Base-by-base conservation (phyloP, 2,888 invertebrate genomes). In the Drosophila demipolita region DNA sequence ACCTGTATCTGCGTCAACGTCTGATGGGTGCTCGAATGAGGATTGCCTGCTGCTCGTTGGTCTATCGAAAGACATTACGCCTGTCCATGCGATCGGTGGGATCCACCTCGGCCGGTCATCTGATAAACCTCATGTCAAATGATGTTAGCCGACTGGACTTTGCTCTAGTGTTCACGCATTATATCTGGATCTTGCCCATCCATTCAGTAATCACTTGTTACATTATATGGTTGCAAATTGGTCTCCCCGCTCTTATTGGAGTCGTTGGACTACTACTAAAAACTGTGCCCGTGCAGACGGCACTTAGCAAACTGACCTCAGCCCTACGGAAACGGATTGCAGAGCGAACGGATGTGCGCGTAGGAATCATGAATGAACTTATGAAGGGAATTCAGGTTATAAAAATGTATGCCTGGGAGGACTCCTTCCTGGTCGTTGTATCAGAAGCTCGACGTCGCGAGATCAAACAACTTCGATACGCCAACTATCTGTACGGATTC, bases 381-480 rank as follows among this genome's bases (percentile, higher is more conserved):
- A 96, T 99, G 77, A 95, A 95, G 65, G 99, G 98, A 58, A 98
- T 99, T 94, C 96, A 98, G 94, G 97, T 98, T 3, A 97, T 99
- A 80, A 99, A 99, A 94, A 98, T 99, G 98, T 99, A 98, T 91
- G 97, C 98, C 4, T 99, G 99, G 97, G 99, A 99, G 92, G 96
- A 96, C 80, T 97, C 98, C 0, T 98, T 99, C 91, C 96, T 96
- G 71, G 94, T 96, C 74, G 95, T 98, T 17, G 96, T 99, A 2
- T 95, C 95, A 9, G 92, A 95, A 57, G 96, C 97, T 1, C 94
- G 98, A 87, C 95, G 95, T 94, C 96, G 95, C 83, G 96, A 95
- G 87, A 94, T 95, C 75, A 94, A 94, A 54, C 94, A 94, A 85
- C 94, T 96, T 78, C 94, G 94, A 5, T 94, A 94, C 62, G 95